Evolutionary conservation across 92 coral and sea anemone species (phyloP).

Genomic region (Phenganax subtilis): DNA sequence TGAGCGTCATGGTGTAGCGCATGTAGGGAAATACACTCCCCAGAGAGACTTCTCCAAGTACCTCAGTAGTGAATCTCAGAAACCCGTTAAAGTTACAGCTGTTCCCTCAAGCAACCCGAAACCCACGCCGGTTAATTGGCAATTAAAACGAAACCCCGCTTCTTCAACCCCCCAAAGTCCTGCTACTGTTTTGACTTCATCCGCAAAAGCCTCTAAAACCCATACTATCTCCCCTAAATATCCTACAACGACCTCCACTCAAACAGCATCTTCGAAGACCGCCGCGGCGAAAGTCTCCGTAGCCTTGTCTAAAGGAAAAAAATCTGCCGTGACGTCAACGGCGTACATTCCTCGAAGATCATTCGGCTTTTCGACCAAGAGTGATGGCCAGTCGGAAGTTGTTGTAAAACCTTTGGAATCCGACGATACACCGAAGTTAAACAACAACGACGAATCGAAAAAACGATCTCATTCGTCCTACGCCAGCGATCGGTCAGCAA

Average conservation of each 20-base stretch:
- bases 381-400: conserved; percentile 15
- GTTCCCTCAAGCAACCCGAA: not conserved
- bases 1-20: conserved; percentile 11
- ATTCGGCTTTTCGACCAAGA: conserved; percentile 20
- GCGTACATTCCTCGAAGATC: conserved; percentile 20
- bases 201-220: not conserved
- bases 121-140: conserved; percentile 1
- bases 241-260: not conserved
- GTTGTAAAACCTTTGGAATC: conserved; percentile 11
- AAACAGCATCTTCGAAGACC: not conserved
- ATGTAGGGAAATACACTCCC: conserved; percentile 22
- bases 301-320: conserved; percentile 20
- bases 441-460: conserved; percentile 34
- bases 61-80: not conserved
- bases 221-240: conserved; percentile 17
- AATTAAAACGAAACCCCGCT: not conserved
- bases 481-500: conserved; percentile 33
- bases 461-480: conserved; percentile 28
- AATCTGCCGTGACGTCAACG: conserved; percentile 24
- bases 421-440: conserved; percentile 31
- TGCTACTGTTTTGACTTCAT: not conserved
- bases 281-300: conserved; percentile 1
- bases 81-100: conserved; percentile 15
- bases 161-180: conserved; percentile 12
- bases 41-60: conserved; percentile 39